Conservation (phyloP, 2,888 invertebrate species). For the Heliconius charithonia region DNA sequence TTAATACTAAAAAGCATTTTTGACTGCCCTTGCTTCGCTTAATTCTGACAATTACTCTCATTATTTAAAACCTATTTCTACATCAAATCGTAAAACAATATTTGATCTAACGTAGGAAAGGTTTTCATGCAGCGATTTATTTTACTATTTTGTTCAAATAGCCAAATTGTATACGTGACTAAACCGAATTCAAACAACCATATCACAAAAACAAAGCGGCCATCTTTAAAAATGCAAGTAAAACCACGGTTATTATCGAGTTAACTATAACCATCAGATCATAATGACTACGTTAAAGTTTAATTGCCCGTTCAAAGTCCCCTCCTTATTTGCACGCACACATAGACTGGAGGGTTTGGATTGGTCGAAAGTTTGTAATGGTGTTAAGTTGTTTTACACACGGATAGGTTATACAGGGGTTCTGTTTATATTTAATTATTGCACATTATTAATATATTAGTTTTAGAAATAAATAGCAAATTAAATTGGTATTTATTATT, state of each 20-base stretch:
- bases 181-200: not conserved
- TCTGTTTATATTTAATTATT: slow-evolving; percentile 29
- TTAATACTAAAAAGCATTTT: no score
- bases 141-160: not conserved
- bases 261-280: slow-evolving; percentile 22
- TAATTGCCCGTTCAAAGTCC: slow-evolving; percentile 55
- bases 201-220: slow-evolving; percentile 5
- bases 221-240: slow-evolving; percentile 11
- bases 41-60: no score
- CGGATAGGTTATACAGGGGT: slow-evolving; percentile 56
- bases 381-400: slow-evolving; percentile 59
- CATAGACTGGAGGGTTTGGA: slow-evolving; percentile 49
- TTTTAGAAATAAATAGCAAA: not conserved
- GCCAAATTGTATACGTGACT: not conserved
- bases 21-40: no score
- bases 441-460: not conserved
- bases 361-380: slow-evolving; percentile 57
- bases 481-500: not conserved
- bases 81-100: no score
- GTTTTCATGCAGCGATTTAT: not conserved
- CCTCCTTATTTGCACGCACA: slow-evolving; percentile 57
- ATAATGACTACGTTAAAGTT: slow-evolving; percentile 61
- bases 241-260: slow-evolving; percentile 15
- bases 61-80: no score
- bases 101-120: no score